Evolutionary conservation across 2,888 invertebrate species (phyloP).

Genomic region (Hipparchia sbordonii): DNA sequence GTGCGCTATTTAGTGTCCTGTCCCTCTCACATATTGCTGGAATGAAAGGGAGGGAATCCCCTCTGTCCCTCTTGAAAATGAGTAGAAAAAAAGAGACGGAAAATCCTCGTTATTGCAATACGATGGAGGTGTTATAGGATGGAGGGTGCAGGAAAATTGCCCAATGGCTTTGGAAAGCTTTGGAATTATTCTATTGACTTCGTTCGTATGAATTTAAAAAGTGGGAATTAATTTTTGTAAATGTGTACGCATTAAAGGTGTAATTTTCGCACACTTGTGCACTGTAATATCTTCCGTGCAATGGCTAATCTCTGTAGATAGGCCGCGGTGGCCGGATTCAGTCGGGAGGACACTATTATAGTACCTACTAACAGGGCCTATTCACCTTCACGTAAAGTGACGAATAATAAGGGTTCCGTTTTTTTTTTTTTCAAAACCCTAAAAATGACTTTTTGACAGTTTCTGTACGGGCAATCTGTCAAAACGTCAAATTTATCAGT

Average conservation of each 20-base stretch:
- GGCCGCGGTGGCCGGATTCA: too few species aligned
- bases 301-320: too few species aligned
- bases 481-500: too few species aligned
- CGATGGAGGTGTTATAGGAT: constrained; percentile 1
- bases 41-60: constrained; percentile 6
- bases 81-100: constrained; percentile 17
- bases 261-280: background rate
- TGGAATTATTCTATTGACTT: constrained; percentile 21
- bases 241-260: background rate
- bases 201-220: background rate
- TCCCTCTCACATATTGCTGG: constrained; percentile 25
- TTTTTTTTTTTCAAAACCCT: too few species aligned
- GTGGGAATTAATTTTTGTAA: background rate
- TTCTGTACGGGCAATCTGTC: too few species aligned
- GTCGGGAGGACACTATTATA: too few species aligned
- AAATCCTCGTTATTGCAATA: background rate
- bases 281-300: too few species aligned
- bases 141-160: constrained; percentile 26
- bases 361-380: too few species aligned
- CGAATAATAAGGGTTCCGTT: too few species aligned
- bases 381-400: too few species aligned
- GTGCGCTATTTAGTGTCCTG: constrained; percentile 28
- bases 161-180: background rate
- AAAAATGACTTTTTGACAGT: too few species aligned
- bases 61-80: constrained; percentile 20